These are phyloP conservation scores for Gymnobelideus leadbeateri DNA, from an alignment of 2,113 vertebrate species.

Conservation along the genomic window DNA sequence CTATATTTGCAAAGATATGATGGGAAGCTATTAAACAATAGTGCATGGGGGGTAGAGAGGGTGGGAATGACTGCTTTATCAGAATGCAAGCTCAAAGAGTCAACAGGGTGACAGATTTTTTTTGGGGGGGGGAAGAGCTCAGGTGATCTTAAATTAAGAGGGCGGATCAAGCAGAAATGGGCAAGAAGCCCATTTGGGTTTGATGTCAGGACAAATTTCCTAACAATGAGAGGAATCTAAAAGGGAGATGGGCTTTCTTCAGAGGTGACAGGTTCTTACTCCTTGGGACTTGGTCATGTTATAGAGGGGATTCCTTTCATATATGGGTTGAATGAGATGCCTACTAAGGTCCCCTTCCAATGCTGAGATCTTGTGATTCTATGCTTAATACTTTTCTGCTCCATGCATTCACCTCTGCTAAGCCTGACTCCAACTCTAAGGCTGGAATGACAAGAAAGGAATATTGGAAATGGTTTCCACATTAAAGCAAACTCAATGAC, in stretches of 20 bases:
- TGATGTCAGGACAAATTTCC: background rate
- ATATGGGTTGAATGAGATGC: background rate
- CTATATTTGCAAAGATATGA: background rate
- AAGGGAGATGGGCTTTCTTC: background rate
- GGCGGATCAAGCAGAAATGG: background rate
- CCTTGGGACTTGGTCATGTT: background rate
- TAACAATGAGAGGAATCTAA: background rate
- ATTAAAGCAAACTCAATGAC: background rate
- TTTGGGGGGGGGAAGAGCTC: background rate
- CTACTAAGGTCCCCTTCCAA: background rate
- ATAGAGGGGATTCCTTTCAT: background rate
- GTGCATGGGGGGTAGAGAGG: background rate
- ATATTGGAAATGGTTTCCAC: background rate
- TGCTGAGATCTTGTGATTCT: background rate
- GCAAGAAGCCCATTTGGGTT: background rate
- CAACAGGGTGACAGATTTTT: too few relatives aligned
- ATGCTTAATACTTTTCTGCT: background rate
- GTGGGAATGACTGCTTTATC: background rate
- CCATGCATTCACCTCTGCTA: background rate
- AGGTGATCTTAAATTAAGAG: background rate
- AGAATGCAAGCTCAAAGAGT: background rate
- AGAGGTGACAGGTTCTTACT: background rate
- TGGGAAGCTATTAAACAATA: background rate
- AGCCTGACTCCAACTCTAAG: background rate
- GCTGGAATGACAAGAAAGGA: background rate